Evolutionary conservation across 2,797 vertebrate species (phyloP).

Genomic region (Perodicticus potto): DNA sequence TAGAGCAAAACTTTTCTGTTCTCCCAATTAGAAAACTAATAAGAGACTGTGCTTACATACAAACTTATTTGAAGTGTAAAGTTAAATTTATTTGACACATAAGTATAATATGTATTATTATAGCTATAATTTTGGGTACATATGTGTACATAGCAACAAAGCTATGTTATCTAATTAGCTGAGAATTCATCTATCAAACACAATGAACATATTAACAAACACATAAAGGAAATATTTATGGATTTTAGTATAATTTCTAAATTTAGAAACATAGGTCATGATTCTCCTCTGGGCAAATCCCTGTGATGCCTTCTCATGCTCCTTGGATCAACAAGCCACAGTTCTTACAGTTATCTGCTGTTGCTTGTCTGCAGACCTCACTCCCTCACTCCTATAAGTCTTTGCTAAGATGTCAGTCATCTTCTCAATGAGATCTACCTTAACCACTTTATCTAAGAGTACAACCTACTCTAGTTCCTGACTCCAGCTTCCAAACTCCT

Average conservation of each 20-base stretch:
- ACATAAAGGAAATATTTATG: background rate
- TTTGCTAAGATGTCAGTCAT: background rate
- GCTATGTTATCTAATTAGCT: background rate
- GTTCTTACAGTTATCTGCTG: background rate
- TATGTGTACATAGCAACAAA: background rate
- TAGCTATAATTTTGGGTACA: background rate
- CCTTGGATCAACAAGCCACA: background rate
- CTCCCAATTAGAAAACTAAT: background rate
- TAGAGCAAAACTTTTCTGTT: background rate
- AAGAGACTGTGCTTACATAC: background rate
- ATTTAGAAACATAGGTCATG: background rate
- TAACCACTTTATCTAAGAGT: background rate
- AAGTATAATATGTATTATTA: background rate
- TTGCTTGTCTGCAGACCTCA: background rate
- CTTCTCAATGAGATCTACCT: background rate
- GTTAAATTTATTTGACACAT: background rate
- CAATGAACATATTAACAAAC: background rate
- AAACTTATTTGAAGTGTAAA: background rate
- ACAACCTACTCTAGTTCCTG: background rate
- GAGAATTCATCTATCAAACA: conserved; percentile 56
- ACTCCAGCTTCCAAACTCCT: background rate
- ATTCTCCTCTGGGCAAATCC: background rate
- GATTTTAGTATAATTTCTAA: background rate
- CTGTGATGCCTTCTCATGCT: background rate
- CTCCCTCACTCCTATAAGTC: background rate